These are phyloP conservation scores for Colinus virginianus DNA, from an alignment of 2,113 vertebrate species.

Conservation along the genomic window DNA sequence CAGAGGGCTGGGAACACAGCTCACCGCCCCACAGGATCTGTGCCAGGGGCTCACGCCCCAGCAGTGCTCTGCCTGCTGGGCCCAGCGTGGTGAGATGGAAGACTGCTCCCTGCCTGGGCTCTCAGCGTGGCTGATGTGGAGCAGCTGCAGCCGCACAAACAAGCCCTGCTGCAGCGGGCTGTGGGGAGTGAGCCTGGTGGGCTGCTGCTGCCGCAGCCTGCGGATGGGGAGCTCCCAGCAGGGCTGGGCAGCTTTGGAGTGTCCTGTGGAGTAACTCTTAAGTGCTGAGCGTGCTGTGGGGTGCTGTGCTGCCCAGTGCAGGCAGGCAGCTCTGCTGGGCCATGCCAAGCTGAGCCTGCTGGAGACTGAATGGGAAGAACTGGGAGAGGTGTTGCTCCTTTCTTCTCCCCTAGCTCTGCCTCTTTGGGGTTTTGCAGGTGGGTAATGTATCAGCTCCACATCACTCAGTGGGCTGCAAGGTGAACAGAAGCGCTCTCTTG, in stretches of 20 bases:
- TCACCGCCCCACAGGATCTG: neutral
- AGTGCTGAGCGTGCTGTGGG: neutral
- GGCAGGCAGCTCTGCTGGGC: neutral
- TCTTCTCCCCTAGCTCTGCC: neutral
- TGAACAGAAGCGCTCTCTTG: neutral
- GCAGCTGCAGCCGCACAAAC: constrained; percentile 51
- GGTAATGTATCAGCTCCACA: neutral
- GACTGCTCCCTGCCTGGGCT: neutral
- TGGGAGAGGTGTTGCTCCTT: neutral
- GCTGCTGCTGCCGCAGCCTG: neutral
- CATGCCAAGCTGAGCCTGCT: neutral
- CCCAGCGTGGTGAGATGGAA: neutral
- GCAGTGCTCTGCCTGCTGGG: neutral
- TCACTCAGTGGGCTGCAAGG: fast-evolving
- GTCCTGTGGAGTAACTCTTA: neutral
- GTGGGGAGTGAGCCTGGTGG: neutral
- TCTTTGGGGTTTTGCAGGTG: neutral
- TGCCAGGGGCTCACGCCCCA: neutral
- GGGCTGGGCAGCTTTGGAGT: neutral
- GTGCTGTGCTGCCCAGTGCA: neutral
- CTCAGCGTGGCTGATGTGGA: neutral
- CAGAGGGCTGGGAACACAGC: neutral
- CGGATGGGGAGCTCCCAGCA: neutral
- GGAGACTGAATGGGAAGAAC: constrained; percentile 29
- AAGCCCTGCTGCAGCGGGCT: constrained; percentile 46